phyloP scores from a whole-genome alignment of 2,888 invertebrate genomes.

The Empis livida region DNA sequence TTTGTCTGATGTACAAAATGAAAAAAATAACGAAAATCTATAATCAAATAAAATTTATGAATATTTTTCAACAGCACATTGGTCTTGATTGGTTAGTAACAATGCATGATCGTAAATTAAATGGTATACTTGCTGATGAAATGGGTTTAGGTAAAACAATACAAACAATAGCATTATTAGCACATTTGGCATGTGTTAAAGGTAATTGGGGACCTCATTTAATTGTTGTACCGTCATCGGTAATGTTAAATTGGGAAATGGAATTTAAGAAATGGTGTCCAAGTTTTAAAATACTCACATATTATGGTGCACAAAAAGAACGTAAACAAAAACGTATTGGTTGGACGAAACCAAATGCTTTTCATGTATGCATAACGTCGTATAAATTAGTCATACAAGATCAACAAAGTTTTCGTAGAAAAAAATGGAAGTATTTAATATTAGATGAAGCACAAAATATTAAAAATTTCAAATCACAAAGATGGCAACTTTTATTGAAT shows the following conservation, averaged over 20 bases:
- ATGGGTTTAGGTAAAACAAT: conserved; percentile 97
- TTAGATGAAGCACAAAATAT: conserved; percentile 99
- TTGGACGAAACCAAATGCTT: conserved; percentile 98
- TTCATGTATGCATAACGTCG: conserved; percentile 95
- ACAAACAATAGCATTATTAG: conserved; percentile 88
- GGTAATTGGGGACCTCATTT: conserved; percentile 97
- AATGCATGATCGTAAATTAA: conserved; percentile 87
- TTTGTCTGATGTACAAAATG: conserved; percentile 8
- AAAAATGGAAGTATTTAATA: conserved; percentile 97
- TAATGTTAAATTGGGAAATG: conserved; percentile 99
- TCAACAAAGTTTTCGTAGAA: conserved; percentile 91
- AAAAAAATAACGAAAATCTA: neutral
- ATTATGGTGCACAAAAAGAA: conserved; percentile 95
- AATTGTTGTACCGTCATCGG: conserved; percentile 97
- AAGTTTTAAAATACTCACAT: conserved; percentile 95
- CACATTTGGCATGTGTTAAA: conserved; percentile 80
- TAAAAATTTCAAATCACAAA: conserved; percentile 97
- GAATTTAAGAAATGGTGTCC: conserved; percentile 99
- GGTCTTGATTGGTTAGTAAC: conserved; percentile 96
- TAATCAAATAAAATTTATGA: neutral
- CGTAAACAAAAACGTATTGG: conserved; percentile 80
- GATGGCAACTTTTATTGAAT: conserved; percentile 94
- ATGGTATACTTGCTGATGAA: conserved; percentile 93
- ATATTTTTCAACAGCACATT: conserved; percentile 52
- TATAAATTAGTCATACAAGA: conserved; percentile 98